These are phyloP conservation scores for Nothura maculosa DNA, from an alignment of 2,797 vertebrate species.

Conservation along the genomic window DNA sequence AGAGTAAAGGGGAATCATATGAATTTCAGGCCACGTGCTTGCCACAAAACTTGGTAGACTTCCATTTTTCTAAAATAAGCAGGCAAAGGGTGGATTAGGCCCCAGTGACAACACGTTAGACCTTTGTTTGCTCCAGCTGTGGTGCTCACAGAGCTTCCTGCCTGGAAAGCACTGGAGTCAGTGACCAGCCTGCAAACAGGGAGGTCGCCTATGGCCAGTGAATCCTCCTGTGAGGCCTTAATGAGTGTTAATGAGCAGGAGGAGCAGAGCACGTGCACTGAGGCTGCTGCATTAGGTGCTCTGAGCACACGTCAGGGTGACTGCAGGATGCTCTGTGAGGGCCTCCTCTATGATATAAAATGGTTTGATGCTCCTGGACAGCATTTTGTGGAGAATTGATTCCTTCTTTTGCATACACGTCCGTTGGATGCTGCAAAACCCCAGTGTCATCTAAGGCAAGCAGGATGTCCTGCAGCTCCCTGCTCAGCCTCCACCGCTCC, in stretches of 20 bases:
- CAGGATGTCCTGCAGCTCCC: neutral
- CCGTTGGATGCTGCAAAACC: accelerated
- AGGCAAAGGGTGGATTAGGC: neutral
- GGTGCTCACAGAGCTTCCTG: accelerated
- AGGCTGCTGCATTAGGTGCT: neutral
- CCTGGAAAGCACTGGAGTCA: neutral
- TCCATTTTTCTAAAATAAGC: neutral
- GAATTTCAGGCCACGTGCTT: slow-evolving; percentile 5
- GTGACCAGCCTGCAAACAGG: neutral
- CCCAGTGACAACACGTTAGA: accelerated
- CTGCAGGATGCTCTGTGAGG: neutral
- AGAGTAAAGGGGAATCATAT: neutral
- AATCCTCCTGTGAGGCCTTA: neutral
- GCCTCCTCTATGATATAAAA: neutral
- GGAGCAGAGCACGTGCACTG: accelerated
- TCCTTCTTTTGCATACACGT: neutral
- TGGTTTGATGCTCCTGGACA: neutral
- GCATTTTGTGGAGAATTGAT: neutral
- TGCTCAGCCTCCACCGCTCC: neutral
- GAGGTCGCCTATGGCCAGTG: too few relatives aligned
- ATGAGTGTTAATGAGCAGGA: neutral
- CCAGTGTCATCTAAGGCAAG: accelerated
- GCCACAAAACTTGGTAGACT: neutral
- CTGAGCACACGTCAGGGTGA: neutral
- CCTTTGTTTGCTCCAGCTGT: neutral